A percentile compares a stretch with the other conserved stretches of the same genome.
These are phyloP conservation scores for Psilopsiagon aymara DNA, from an alignment of 2,113 vertebrate genomes.

Conservation along the genomic window DNA sequence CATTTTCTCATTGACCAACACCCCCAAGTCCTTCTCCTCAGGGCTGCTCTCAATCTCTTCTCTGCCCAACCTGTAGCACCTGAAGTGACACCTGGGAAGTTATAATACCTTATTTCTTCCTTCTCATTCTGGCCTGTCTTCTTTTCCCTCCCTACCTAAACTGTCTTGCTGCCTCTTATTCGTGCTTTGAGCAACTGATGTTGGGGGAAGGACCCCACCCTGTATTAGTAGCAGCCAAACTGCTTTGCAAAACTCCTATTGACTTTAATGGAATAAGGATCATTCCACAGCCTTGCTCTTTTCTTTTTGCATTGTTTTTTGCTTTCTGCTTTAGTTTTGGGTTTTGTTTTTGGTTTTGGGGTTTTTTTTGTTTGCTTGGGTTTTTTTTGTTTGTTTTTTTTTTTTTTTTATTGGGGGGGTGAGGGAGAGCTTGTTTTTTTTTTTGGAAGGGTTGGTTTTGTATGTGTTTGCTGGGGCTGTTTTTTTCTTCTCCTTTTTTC, in stretches of 20 bases:
- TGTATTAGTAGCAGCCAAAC: background rate
- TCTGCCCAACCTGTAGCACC: too few species aligned
- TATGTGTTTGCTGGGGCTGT: accelerated
- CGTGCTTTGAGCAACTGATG: background rate
- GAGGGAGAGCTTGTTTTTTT: background rate
- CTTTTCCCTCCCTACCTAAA: background rate
- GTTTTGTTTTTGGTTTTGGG: background rate
- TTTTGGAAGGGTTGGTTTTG: background rate
- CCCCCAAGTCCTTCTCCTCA: too few species aligned
- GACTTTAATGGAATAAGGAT: background rate
- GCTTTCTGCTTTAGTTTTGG: background rate
- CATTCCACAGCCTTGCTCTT: background rate
- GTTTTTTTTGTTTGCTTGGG: too few species aligned
- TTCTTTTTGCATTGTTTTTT: background rate
- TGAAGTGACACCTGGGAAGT: background rate
- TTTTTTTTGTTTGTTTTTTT: background rate
- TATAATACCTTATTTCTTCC: background rate
- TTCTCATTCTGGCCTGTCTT: background rate
- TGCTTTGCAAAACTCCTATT: background rate
- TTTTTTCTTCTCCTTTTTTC: background rate
- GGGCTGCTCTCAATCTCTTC: too few species aligned
- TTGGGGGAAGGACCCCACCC: background rate
- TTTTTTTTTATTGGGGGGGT: background rate
- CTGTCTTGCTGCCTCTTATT: background rate
- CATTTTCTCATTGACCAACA: too few species aligned